These are phyloP conservation scores for Sinosuthora webbiana DNA, from an alignment of 2,113 vertebrate genomes.

Conservation along the genomic window DNA sequence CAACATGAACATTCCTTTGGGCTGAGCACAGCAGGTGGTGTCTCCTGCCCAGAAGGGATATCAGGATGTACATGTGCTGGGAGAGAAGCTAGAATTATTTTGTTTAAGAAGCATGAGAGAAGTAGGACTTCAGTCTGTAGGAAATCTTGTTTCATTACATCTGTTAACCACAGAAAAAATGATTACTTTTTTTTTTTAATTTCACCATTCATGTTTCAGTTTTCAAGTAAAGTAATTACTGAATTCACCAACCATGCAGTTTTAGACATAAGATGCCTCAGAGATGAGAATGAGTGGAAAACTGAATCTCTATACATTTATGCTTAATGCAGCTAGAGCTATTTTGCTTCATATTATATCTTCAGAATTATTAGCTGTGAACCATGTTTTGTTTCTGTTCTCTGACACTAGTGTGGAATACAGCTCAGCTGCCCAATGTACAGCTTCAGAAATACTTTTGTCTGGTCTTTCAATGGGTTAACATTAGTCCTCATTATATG, in stretches of 20 bases:
- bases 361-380: background rate
- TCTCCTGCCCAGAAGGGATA: background rate
- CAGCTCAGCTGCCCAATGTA: background rate
- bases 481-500: background rate
- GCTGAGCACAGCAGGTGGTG: slow-evolving; percentile 1
- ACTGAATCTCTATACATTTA: background rate
- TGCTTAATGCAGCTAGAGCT: background rate
- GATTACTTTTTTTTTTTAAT: background rate
- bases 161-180: background rate
- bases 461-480: background rate
- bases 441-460: background rate
- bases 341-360: background rate
- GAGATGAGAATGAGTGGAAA: background rate
- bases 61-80: background rate
- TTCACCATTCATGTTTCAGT: background rate
- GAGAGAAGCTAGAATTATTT: background rate
- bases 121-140: background rate
- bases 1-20: background rate
- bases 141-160: background rate
- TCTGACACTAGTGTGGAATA: background rate
- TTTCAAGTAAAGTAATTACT: background rate
- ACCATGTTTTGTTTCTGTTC: background rate
- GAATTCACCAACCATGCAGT: background rate
- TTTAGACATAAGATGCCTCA: background rate
- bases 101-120: background rate